These are phyloP conservation scores for Archocentrus centrarchus DNA, from an alignment of 2,113 vertebrate species.

Conservation along the genomic window DNA sequence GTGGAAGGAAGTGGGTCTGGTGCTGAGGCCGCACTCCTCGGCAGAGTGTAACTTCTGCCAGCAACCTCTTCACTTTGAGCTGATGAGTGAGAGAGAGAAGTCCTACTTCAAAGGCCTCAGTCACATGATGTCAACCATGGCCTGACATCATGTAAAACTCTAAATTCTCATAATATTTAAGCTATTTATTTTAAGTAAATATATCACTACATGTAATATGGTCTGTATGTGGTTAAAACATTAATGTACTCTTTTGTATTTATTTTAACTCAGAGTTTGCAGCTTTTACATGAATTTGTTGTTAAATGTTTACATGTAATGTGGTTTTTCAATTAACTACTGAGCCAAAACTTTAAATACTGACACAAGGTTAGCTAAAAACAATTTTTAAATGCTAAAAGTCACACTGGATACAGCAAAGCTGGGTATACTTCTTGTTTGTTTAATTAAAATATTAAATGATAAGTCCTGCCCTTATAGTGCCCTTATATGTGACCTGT, in stretches of 20 bases:
- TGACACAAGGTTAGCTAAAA: background rate
- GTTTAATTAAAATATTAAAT: background rate
- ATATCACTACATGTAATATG: background rate
- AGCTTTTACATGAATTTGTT: background rate
- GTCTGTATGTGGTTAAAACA: background rate
- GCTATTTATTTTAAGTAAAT: conserved; percentile 21
- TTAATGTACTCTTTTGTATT: background rate
- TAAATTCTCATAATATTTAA: background rate
- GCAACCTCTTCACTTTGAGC: conserved; percentile 90
- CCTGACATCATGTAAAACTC: conserved; percentile 68
- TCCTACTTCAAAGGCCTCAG: conserved; percentile 92
- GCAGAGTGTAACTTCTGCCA: conserved; percentile 92
- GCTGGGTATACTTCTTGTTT: too few species aligned
- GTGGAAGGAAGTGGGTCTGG: conserved; percentile 88
- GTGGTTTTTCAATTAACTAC: background rate
- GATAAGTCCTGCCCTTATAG: too few species aligned
- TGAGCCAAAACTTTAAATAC: background rate
- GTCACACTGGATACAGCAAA: background rate
- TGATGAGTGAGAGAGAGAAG: conserved; percentile 90
- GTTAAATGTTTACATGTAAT: background rate
- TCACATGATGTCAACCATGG: conserved; percentile 85
- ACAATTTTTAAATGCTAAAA: background rate
- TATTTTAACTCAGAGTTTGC: background rate
- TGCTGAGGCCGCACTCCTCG: conserved; percentile 86
- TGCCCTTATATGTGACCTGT: too few species aligned